phyloP scores from a whole-genome alignment of 2,888 invertebrate species.

The Dioctria linearis region DNA sequence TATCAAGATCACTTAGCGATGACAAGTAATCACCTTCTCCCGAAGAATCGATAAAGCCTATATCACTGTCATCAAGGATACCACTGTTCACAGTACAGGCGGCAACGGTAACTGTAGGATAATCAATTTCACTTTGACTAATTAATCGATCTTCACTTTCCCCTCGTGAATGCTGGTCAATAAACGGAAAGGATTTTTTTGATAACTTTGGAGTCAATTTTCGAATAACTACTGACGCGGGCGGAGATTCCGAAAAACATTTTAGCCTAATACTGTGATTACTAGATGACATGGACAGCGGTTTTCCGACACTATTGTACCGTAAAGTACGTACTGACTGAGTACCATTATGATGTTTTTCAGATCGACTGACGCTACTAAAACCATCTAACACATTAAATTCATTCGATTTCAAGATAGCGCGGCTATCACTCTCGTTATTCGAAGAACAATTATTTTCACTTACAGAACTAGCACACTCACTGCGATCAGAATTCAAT shows the following conservation, averaged over 20 bases:
- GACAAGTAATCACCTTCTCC: conserved; percentile 47
- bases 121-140: conserved; percentile 1
- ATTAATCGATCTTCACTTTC: conserved; percentile 57
- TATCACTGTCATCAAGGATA: conserved; percentile 56
- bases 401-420: conserved; percentile 28
- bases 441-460: conserved; percentile 31
- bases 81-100: background rate
- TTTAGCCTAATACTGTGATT: conserved; percentile 21
- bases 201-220: conserved; percentile 61
- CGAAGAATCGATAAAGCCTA: conserved; percentile 59
- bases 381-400: background rate
- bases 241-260: conserved; percentile 47
- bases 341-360: conserved; percentile 3
- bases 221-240: conserved; percentile 58
- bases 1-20: conserved; percentile 58
- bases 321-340: conserved; percentile 35
- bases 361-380: conserved; percentile 41
- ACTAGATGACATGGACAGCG: conserved; percentile 13
- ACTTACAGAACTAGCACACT: conserved; percentile 56
- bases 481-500: conserved; percentile 57
- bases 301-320: conserved; percentile 18
- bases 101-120: background rate
- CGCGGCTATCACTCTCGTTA: conserved; percentile 55
- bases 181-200: conserved; percentile 56
- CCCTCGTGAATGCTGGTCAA: conserved; percentile 42